Evolutionary conservation across 2,797 vertebrate genomes (phyloP).

Genomic region (Somateria mollissima): DNA sequence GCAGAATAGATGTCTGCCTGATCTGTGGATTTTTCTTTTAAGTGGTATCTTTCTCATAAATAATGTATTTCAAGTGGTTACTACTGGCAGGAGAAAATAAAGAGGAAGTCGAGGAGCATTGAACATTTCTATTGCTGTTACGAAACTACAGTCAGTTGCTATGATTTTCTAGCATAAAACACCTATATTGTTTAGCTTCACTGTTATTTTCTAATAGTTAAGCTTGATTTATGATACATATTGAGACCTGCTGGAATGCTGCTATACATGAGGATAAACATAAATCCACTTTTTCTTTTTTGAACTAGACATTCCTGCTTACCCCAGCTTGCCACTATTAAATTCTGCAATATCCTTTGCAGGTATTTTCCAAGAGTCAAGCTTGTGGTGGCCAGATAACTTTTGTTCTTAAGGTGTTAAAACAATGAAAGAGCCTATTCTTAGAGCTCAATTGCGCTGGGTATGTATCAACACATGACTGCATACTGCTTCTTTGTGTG

Average conservation of each 20-base stretch:
- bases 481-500: not conserved
- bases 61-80: not conserved
- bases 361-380: not conserved
- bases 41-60: not conserved
- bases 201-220: not conserved
- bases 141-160: not conserved
- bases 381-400: not conserved
- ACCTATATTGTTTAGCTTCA: not conserved
- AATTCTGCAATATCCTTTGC: constrained; percentile 22
- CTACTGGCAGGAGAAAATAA: not conserved
- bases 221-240: constrained; percentile 14
- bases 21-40: not conserved
- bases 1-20: not conserved
- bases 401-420: constrained; percentile 24
- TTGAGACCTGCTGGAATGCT: constrained; percentile 7
- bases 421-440: not conserved
- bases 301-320: constrained; percentile 1
- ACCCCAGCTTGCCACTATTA: not conserved
- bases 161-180: not conserved
- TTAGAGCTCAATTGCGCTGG: not conserved
- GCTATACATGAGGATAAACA: constrained; percentile 4
- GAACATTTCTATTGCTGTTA: not conserved
- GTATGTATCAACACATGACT: not conserved
- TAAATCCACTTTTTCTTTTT: not conserved
- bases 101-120: not conserved